Evolutionary conservation across 2,888 invertebrate species (phyloP).

Genomic region (Pyrrhia umbra): DNA sequence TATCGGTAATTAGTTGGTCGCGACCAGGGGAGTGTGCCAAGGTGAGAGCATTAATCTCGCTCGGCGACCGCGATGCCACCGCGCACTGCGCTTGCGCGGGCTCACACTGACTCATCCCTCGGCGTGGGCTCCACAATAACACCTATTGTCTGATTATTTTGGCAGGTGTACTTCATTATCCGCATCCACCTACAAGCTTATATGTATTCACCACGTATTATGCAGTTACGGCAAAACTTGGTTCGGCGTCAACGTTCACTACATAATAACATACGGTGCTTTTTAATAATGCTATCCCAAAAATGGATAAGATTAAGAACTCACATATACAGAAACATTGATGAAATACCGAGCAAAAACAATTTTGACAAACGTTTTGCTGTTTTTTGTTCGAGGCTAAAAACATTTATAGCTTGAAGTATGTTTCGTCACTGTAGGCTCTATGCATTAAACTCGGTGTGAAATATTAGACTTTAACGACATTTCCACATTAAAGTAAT

Average conservation of each 20-base stretch:
- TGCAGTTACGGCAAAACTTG: constrained; percentile 12
- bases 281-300: constrained; percentile 16
- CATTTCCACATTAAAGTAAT: constrained; percentile 17
- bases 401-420: background rate
- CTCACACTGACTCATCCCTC: constrained; percentile 60
- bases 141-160: constrained; percentile 56
- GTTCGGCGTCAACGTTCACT: constrained; percentile 13
- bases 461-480: constrained; percentile 6
- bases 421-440: background rate
- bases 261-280: constrained; percentile 4
- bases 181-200: constrained; percentile 42
- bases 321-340: constrained; percentile 19
- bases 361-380: background rate
- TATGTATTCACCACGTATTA: constrained; percentile 20
- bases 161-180: constrained; percentile 58
- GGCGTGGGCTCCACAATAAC: constrained; percentile 57
- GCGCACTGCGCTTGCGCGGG: constrained; percentile 23
- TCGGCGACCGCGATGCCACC: constrained; percentile 21
- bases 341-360: constrained; percentile 18
- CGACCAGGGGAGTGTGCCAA: constrained; percentile 60
- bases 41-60: constrained; percentile 57
- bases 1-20: constrained; percentile 51
- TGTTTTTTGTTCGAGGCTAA: constrained; percentile 7
- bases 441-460: background rate
- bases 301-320: constrained; percentile 24